Base-by-base conservation (phyloP, 1,140 invertebrate species). In the Ceratosolen fusciceps region DNA sequence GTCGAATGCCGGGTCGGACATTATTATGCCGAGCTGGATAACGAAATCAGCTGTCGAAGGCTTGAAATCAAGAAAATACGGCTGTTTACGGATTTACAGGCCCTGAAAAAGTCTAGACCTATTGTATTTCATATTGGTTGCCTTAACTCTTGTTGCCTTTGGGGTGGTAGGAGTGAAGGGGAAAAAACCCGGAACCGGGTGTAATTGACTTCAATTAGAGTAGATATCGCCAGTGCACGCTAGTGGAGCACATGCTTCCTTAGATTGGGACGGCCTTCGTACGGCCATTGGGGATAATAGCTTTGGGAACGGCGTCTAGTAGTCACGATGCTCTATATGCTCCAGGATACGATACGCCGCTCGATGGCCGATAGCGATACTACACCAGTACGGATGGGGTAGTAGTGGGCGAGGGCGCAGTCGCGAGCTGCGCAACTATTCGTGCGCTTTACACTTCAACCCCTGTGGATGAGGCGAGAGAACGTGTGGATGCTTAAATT, bases 341-440 rank as follows among this genome's bases (percentile, higher is more conserved):
- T 60, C 14, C 58, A 10, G 26, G 58, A 43, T 43, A 19, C 14
- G 34, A 65, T 10, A 34, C 31, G 34, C 60, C 5, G 31, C 31
- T 37, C 19, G 26, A n/a, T n/a, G 31, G 3, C 0, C 14, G 2
- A 37, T 5, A 12, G 19, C 29, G 31, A 12, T 19, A 70, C 67
- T 70, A 47, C 68, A 71, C 68, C 26, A 34, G 68, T 31, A 1
- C 39, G 29, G 29, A 34, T 5, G 43, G 39, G 39, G 49, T 31
- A 7, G 24, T 3, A 12, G n/a, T 16, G 71, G 65, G 74, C 80
- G 29, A 88, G 70, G 68, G 87, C 87, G 87, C 87, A 88, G 83
- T 85, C 84, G 87, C 87, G 85, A 74, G 72, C 80, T 75, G 83
- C 47, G 39, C 87, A 86, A 87, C 85, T 86, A 88, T 9, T 26